Evolutionary conservation across 2,797 vertebrate species (phyloP), one percentile per base, ranked within the genome.

Genomic region (Ciconia nigra): DNA sequence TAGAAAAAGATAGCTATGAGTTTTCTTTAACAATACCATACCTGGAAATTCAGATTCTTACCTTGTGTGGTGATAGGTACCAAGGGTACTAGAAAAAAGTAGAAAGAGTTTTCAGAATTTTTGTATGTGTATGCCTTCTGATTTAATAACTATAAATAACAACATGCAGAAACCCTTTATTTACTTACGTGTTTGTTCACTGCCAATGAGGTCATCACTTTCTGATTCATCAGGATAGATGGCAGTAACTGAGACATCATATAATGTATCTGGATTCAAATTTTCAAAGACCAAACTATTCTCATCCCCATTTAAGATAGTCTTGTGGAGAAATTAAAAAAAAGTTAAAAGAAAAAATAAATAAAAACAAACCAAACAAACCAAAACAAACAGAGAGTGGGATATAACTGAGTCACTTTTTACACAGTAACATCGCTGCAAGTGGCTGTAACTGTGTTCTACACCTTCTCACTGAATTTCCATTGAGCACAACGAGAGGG

Each of bases 161-260:
- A 93, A 67, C 55, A 69, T 44, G 52, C 46, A 85, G 26, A 84
- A 78, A 80, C 20, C 16, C 33, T 62, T 80, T 71, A 17, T 93
- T 93, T 93, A 96, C 99, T 99, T 98, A 99, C 99, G 10, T 91
- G 99, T 99, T 46, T 99, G 98, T 92, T 99, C 98, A 51, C 85
- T 98, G 62, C 99, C 99, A 90, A 98, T 98, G 92, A 99, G 97
- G 74, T 99, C 99, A 93, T 99, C 99, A 8, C 99, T 99, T 97
- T 99, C 99, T 1, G 99, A 99, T 94, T 99, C 99, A 87, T 99
- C 99, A 1, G 99, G 99, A 97, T 99, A 99, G 97, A 99, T 99
- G 93, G 99, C 99, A 5, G 99, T 99, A 61, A 99, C 96, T 2
- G 99, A 99, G 84, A 99, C 97, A 4, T 98, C 97, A 92, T 99